Evolutionary conservation across 1,140 invertebrate species (phyloP).

Genomic region (Macrosteles quadrilineatus): DNA sequence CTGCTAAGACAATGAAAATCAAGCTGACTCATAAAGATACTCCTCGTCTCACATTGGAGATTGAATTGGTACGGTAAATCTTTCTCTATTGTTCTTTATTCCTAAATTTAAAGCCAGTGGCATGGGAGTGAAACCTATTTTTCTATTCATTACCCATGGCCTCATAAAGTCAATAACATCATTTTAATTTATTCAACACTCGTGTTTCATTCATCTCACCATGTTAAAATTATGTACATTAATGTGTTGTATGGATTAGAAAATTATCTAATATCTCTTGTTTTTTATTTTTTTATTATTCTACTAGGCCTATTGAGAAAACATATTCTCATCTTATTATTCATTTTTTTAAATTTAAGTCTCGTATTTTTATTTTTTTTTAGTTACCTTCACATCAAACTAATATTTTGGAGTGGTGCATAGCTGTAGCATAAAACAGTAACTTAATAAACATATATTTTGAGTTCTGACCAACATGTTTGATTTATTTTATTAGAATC

Average conservation of each 20-base stretch:
- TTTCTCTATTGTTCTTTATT: background rate
- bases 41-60: conserved; percentile 20
- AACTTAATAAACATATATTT: too few relatives aligned
- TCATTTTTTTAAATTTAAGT: too few relatives aligned
- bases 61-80: conserved; percentile 5
- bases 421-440: too few relatives aligned
- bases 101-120: background rate
- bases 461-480: too few relatives aligned
- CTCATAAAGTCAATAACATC: background rate
- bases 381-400: too few relatives aligned
- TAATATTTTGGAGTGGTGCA: too few relatives aligned
- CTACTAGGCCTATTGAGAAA: too few relatives aligned
- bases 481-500: too few relatives aligned
- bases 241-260: background rate
- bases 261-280: too few relatives aligned
- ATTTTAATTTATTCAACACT: background rate
- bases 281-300: too few relatives aligned
- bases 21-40: conserved; percentile 21
- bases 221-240: background rate
- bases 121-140: background rate
- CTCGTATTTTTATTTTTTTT: too few relatives aligned
- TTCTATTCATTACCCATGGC: background rate
- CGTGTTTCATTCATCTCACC: background rate
- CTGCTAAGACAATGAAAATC: conserved; percentile 24
- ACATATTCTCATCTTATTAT: too few relatives aligned